Conservation (phyloP, 2,113 vertebrate genomes). For the Sebastes schlegelii region DNA sequence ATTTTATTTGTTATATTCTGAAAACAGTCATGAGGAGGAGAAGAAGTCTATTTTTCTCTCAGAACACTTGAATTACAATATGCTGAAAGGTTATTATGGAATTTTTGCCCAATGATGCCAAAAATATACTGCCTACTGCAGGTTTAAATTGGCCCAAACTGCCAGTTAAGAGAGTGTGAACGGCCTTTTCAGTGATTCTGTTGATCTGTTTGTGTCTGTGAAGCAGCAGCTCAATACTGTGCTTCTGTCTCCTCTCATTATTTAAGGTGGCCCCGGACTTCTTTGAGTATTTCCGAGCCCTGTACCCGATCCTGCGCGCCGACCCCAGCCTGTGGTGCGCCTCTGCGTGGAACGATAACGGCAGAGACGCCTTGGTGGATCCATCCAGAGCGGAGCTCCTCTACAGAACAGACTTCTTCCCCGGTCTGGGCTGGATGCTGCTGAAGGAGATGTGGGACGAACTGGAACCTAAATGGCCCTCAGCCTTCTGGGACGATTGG, state of each 20-base stretch:
- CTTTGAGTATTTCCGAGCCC: conserved; percentile 94
- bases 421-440: conserved; percentile 93
- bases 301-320: conserved; percentile 83
- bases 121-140: no score
- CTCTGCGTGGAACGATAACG: conserved; percentile 97
- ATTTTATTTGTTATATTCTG: no score
- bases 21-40: no score
- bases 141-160: no score
- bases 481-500: conserved; percentile 98
- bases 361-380: conserved; percentile 91
- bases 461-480: conserved; percentile 95
- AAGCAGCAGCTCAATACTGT: neutral
- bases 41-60: no score
- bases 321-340: conserved; percentile 92
- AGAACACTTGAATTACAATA: no score
- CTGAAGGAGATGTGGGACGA: conserved; percentile 91
- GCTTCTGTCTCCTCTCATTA: neutral
- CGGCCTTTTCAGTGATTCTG: neutral
- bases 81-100: no score
- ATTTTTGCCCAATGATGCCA: no score
- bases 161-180: neutral
- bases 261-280: conserved; percentile 92
- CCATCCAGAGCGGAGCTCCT: conserved; percentile 80
- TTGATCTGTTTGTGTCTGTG: neutral
- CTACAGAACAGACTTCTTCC: conserved; percentile 96